Percentiles rank a stretch among this genome's conserved stretches.
Conservation (phyloP, 1,140 invertebrate species). For the Drosophila kanapiae region DNA sequence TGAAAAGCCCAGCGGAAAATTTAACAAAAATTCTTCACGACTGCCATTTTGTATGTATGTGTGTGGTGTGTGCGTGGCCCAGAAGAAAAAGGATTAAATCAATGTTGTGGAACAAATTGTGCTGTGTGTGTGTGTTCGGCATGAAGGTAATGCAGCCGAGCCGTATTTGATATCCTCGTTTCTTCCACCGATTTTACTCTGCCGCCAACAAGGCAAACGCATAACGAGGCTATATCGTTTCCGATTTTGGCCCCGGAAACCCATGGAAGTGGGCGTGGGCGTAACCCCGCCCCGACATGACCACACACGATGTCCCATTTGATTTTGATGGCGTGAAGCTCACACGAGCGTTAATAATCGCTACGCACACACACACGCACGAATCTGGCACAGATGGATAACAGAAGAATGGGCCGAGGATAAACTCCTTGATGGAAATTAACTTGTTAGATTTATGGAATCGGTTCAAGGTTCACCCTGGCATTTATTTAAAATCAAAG, state of each 20-base stretch:
- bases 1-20: constrained; percentile 56
- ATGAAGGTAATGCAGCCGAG: constrained; percentile 50
- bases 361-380: constrained; percentile 28
- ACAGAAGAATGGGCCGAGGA: constrained; percentile 1
- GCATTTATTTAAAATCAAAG: neutral
- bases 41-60: constrained; percentile 33
- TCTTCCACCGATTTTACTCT: constrained; percentile 52
- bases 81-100: constrained; percentile 66
- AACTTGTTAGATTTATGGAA: constrained; percentile 29
- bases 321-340: constrained; percentile 64
- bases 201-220: constrained; percentile 56
- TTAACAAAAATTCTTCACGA: constrained; percentile 58
- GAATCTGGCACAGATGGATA: constrained; percentile 17
- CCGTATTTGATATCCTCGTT: constrained; percentile 59
- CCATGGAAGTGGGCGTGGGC: constrained; percentile 3
- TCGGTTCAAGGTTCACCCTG: neutral
- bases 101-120: constrained; percentile 65
- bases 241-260: constrained; percentile 1
- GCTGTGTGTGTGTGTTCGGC: constrained; percentile 37
- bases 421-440: constrained; percentile 28
- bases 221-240: constrained; percentile 44
- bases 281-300: constrained; percentile 43
- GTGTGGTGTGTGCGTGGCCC: constrained; percentile 43
- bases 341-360: constrained; percentile 65
- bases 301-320: constrained; percentile 61